Base-by-base conservation (phyloP, 2,888 invertebrate genomes). In the Sclerodermus sp. region DNA sequence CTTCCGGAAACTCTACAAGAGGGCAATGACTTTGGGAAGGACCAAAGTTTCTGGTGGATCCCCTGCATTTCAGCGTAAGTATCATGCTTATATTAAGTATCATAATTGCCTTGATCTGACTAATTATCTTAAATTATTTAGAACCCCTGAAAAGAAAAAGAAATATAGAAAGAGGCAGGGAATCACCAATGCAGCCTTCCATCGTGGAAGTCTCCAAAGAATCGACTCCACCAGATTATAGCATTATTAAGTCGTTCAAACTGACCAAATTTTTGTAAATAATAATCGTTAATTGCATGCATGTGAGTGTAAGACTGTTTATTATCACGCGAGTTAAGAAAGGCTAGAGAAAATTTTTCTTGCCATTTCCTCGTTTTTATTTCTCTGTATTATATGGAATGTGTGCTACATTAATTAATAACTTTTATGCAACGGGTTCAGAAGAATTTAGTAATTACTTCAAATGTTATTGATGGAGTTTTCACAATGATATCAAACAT, bases 1-100 rank as follows among this genome's bases (percentile, higher is more conserved):
- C 82, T 94, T 76, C 93, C 94, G 0, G 92, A 93, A 74, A 90
- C 91, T 0, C 79, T 94, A 1, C 86, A 86, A 54, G 93, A 94
- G 73, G 93, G 93, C 10, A 93, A 93, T 79, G 84, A 89, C 66
- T 93, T 93, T 66, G 93, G 93, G 1, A 83, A 81, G 49, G 84
- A 89, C 43, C 93, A 93, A 76, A 85, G 82, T 61, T 89, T 93
- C 72, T 89, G 90, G 85, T 91, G 93, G 70, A 87, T 88, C 53
- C 93, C 91, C 29, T 77, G 77, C 51, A 56, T 75, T 46, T 65
- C 72, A 34, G 51, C 67, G 76, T 77, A 58, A 67, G 71, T 66
- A 44, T 12, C 8, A 14, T 12, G 3, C 8, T 39, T 15, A 39
- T n/a, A n/a, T n/a, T n/a, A n/a, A n/a, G n/a, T n/a, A n/a, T n/a